These are phyloP conservation scores for Drosophila fulvimacula DNA, from an alignment of 2,888 invertebrate genomes.

Conservation along the genomic window DNA sequence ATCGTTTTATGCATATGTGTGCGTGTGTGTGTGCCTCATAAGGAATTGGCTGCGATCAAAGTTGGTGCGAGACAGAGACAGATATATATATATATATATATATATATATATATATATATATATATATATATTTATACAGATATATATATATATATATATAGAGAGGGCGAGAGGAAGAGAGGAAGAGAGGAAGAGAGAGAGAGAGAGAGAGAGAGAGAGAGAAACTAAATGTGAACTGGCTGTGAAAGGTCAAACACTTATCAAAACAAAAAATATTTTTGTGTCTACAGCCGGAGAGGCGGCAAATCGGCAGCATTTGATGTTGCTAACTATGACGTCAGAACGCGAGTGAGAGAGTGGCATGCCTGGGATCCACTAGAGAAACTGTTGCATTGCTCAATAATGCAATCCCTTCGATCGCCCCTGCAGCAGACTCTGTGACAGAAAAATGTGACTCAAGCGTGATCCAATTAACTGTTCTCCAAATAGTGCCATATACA, in stretches of 20 bases:
- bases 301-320: constrained; percentile 12
- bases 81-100: no score
- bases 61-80: not conserved
- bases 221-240: constrained; percentile 54
- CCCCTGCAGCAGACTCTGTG: not conserved
- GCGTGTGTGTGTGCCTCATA: not conserved
- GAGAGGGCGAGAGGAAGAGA: not conserved
- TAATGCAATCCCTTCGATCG: not conserved
- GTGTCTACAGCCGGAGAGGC: constrained; percentile 6
- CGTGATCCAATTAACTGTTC: constrained; percentile 15
- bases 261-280: constrained; percentile 45
- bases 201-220: not conserved
- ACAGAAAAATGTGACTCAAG: constrained; percentile 49
- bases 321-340: constrained; percentile 12
- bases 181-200: not conserved
- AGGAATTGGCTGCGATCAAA: constrained; percentile 6
- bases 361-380: constrained; percentile 5
- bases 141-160: no score
- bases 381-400: constrained; percentile 2
- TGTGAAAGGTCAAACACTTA: constrained; percentile 60
- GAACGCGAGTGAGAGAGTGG: no score
- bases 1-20: not conserved
- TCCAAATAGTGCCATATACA: constrained; percentile 56
- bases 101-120: no score
- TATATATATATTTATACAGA: no score